phyloP scores from a whole-genome alignment of 2,888 invertebrate species.

The Dryomyza anilis region DNA sequence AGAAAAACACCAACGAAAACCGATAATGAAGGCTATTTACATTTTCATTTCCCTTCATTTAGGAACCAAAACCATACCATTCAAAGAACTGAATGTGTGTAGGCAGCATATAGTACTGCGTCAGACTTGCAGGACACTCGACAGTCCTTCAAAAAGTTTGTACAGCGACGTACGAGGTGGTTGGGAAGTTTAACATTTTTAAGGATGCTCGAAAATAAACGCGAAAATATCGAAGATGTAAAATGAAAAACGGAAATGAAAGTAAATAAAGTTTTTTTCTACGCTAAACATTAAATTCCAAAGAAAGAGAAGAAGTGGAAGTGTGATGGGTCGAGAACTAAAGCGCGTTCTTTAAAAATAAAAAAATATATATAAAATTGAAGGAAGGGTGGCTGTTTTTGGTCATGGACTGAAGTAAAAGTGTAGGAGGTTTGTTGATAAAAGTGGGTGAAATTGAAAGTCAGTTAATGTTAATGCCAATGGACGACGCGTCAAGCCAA shows the following conservation, averaged over 20 bases:
- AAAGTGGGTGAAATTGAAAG: conserved; percentile 19
- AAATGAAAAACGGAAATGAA: conserved; percentile 28
- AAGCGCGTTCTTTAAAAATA: neutral
- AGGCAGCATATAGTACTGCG: too few relatives aligned
- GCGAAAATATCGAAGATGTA: conserved; percentile 29
- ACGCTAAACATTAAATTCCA: neutral
- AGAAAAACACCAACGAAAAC: too few relatives aligned
- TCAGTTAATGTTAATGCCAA: conserved; percentile 11
- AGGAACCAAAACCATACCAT: too few relatives aligned
- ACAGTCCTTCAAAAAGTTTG: neutral
- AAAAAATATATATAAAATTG: neutral
- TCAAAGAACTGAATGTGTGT: too few relatives aligned
- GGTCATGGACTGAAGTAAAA: neutral
- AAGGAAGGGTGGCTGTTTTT: neutral
- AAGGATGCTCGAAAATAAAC: conserved; percentile 27
- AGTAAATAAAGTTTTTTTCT: conserved; percentile 32
- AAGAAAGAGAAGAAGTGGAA: neutral
- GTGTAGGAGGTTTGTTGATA: conserved; percentile 4
- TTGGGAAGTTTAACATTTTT: neutral
- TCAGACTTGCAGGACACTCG: conserved; percentile 4
- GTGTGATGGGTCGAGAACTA: neutral
- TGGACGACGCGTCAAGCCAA: neutral
- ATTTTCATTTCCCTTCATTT: too few relatives aligned
- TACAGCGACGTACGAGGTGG: neutral
- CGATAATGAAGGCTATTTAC: too few relatives aligned